Evolutionary conservation across 2,113 vertebrate genomes (phyloP), one percentile per base, ranked within the genome.

Genomic region (Oreochromis spilurus): DNA sequence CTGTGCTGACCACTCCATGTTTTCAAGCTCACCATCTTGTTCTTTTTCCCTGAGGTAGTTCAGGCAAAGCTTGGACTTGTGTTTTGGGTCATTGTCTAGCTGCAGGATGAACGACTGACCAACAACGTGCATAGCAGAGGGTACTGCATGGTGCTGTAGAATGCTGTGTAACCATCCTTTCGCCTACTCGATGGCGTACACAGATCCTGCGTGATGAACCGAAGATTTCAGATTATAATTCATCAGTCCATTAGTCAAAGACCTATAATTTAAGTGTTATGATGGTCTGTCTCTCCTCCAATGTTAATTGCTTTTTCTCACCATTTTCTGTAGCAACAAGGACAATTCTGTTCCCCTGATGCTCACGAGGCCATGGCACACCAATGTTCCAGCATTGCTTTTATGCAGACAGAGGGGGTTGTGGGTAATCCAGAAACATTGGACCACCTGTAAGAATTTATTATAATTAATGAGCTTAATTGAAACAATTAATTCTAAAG

Each of bases 351-450:
- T 29, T 57, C 24, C 21, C 21, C 24, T 57, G 24, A 16, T 29
- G 24, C 12, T 16, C 55, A 57, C 6, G 11, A 0, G 54, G 54
- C 21, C 24, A 24, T 29, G 24, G 21, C 1, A 26, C 4, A 55
- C 21, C 6, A 55, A 0, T 26, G 0, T 26, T 57, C 54, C 12
- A 57, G n/a, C 21, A 14, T 0, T 57, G 54, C 0, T 57, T 26
- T 57, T 57, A 57, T 57, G 54, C 24, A 57, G 24, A 57, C 54
- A 57, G 54, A 57, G 12, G 24, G 0, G 54, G 54, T 7, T 57
- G 54, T 26, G 54, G 0, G 54, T 57, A 57, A 0, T 2, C 0
- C 54, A 57, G 54, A 29, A 57, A 14, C 4, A 24, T 9, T 57
- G 55, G 24, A 57, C 24, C 24, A 57, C 55, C 24, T 29, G 55